Evolutionary conservation across 2,113 vertebrate species (phyloP).

Genomic region (Gallinago undulata): DNA sequence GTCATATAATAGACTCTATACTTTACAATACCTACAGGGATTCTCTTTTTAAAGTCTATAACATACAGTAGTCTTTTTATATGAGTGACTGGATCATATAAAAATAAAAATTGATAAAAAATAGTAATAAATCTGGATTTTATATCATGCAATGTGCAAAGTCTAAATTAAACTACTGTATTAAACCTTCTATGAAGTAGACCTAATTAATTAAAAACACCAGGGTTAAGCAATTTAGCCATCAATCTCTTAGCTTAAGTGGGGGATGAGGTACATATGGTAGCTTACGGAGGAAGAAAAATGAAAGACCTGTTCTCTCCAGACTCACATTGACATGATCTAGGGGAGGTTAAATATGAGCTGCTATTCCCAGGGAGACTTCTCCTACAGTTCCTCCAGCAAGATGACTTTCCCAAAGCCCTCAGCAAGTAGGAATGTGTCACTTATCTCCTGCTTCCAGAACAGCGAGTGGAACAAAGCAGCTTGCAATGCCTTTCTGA

Average conservation of each 20-base stretch:
- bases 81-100: slow-evolving; percentile 56
- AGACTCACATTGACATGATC: slow-evolving; percentile 61
- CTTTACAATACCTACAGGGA: slow-evolving; percentile 68
- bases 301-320: slow-evolving; percentile 59
- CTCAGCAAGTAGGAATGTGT: slow-evolving; percentile 6
- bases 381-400: slow-evolving; percentile 8
- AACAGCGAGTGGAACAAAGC: not conserved
- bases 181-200: slow-evolving; percentile 71
- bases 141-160: slow-evolving; percentile 64
- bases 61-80: slow-evolving; percentile 56
- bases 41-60: slow-evolving; percentile 68
- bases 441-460: slow-evolving; percentile 27
- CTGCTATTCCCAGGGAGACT: slow-evolving; percentile 47
- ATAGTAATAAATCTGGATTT: slow-evolving; percentile 74
- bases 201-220: slow-evolving; percentile 79
- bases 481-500: not conserved
- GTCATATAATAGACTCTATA: slow-evolving; percentile 37
- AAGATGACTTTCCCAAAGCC: slow-evolving; percentile 61
- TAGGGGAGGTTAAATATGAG: slow-evolving; percentile 63
- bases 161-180: slow-evolving; percentile 76
- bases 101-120: slow-evolving; percentile 79
- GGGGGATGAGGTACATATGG: slow-evolving; percentile 70
- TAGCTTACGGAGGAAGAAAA: slow-evolving; percentile 64
- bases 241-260: slow-evolving; percentile 73
- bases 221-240: slow-evolving; percentile 73